Evolutionary conservation across 2,113 vertebrate species (phyloP), one percentile per base, ranked within the genome.

Genomic region (Elgaria multicarinata): DNA sequence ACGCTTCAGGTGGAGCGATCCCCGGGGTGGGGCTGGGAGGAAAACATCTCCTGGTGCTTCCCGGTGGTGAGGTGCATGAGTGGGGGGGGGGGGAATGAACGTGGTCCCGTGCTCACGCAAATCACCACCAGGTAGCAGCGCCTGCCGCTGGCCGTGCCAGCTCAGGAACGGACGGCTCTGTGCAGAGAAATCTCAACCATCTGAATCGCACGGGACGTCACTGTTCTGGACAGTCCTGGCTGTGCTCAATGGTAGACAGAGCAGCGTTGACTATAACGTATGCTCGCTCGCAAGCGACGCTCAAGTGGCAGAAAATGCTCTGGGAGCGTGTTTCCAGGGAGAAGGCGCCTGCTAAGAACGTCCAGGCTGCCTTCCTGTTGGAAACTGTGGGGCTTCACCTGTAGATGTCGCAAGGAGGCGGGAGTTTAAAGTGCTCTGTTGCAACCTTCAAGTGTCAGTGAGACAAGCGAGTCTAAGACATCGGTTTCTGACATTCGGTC

Each of bases 11-110:
- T 14, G 33, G 69, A 55, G 82, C 31, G 33, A 12, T 16, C 58
- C 28, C 4, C 3, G 50, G 50, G 50, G 39, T 2, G 6, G 62
- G 24, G 12, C 44, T 3, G 18, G 53, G 50, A 20, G 50, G 50
- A 20, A 36, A 7, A 1, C 31, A 3, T 69, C 39, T 28, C 18
- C 22, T 26, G 31, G 24, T 31, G 24, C 26, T n/a, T 28, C 18
- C 62, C 55, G n/a, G n/a, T n/a, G n/a, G n/a, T n/a, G n/a, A n/a
- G n/a, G n/a, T n/a, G n/a, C n/a, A n/a, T n/a, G n/a, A n/a, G n/a
- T n/a, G n/a, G n/a, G n/a, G n/a, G n/a, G 7, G n/a, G 20, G 22
- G 9, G 20, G 1, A 12, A 28, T 3, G 58, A 62, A 3, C 1
- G 44, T 9, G 28, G 20, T 6, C 36, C 9, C 4, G 3, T 0